A percentile compares a stretch with the other conserved stretches of the same genome.
phyloP scores from a whole-genome alignment of 2,113 vertebrate genomes.

The Diglossa brunneiventris region DNA sequence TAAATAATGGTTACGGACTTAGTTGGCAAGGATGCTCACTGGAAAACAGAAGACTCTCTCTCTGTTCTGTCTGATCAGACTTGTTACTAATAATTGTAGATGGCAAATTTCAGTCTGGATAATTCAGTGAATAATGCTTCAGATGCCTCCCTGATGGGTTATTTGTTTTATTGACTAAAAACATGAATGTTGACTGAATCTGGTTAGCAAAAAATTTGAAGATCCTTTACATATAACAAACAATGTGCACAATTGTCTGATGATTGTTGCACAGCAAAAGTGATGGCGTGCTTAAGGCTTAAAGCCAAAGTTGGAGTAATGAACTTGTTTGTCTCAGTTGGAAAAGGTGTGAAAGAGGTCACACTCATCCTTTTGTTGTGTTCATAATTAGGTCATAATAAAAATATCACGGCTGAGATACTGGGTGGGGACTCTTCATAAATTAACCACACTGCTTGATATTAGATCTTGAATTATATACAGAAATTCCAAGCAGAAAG shows the following conservation, averaged over 20 bases:
- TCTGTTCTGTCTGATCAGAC: neutral
- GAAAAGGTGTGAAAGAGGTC: neutral
- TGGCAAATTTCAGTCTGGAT: neutral
- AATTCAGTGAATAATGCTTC: neutral
- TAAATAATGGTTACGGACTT: neutral
- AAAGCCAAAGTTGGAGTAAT: neutral
- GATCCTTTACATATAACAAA: neutral
- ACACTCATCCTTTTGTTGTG: neutral
- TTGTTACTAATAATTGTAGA: neutral
- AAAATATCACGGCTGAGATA: neutral
- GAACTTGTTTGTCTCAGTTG: neutral
- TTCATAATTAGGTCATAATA: neutral
- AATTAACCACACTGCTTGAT: neutral
- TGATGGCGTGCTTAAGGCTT: neutral
- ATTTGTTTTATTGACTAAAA: neutral
- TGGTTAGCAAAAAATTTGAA: neutral
- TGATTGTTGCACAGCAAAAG: neutral
- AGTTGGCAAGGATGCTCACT: neutral
- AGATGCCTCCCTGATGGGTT: neutral
- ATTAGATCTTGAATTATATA: neutral
- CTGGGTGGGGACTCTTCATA: accelerated
- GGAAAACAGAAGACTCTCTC: neutral
- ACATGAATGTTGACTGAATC: neutral
- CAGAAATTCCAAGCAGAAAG: neutral
- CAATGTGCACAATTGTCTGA: accelerated